Conservation (phyloP, 2,113 vertebrate genomes). For the Sander vitreus region DNA sequence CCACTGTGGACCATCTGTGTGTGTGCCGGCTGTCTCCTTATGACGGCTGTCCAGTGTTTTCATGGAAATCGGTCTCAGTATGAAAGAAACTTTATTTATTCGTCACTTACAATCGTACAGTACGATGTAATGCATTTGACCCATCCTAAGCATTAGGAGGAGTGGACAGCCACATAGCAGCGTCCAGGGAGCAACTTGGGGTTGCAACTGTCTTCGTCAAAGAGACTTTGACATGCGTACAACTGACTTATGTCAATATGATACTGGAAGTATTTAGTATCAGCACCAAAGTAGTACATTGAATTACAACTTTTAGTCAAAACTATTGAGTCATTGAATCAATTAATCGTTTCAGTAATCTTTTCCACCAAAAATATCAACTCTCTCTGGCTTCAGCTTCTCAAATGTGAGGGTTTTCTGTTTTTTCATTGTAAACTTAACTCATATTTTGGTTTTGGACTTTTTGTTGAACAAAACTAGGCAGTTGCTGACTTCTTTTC, state of each 20-base stretch:
- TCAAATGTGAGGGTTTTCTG: neutral
- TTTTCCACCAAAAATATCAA: neutral
- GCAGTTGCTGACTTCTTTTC: neutral
- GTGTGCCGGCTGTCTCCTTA: conserved; percentile 16
- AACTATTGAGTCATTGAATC: neutral
- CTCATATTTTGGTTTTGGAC: neutral
- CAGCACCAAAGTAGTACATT: neutral
- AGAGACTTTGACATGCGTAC: no score
- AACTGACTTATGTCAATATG: neutral
- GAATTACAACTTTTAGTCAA: neutral
- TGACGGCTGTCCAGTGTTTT: conserved; percentile 41
- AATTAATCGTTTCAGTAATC: neutral
- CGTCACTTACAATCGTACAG: no score
- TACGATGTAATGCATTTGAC: no score
- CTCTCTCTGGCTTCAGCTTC: neutral
- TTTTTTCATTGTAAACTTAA: neutral
- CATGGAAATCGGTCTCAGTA: conserved; percentile 12
- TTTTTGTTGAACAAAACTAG: neutral
- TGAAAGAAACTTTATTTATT: no score
- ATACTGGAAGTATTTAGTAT: neutral
- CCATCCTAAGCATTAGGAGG: no score
- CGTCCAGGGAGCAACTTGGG: no score
- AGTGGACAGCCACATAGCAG: no score
- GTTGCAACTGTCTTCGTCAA: no score
- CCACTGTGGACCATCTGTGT: conserved; percentile 14